Evolutionary conservation across 2,113 vertebrate species (phyloP), one percentile per base, ranked within the genome.

Genomic region (Gila orcuttii): DNA sequence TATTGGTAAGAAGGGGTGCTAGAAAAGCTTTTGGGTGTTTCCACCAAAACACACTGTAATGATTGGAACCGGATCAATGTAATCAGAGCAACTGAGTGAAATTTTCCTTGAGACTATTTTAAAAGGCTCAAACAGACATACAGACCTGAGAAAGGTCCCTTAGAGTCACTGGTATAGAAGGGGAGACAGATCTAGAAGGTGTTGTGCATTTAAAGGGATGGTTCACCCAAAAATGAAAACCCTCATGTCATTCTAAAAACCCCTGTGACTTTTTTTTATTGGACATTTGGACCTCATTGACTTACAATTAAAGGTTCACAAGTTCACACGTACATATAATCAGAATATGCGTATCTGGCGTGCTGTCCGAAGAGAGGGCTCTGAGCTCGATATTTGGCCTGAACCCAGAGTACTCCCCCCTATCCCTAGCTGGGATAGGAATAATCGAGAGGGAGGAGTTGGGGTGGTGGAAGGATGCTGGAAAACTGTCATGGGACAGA

Each of bases 1-100:
- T 85, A 95, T 96, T 2, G 94, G 97, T 99, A 93, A 97, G 95
- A 93, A 97, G 95, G 6, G 10, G 47, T 28, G 45, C 25, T 28
- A 97, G 95, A 15, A 77, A 15, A 28, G 10, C 33, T 75, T 59
- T 55, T 92, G 71, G 17, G 74, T 75, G 75, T 60, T 21, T 68
- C 81, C 79, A 21, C 19, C 69, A 13, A 42, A 47, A 59, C 19
- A n/a, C 25, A 50, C 23, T 66, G 59, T 84, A 84, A 83, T 62
- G 45, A 47, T 55, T 87, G 86, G 78, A 45, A 31, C 60, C 21
- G n/a, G 80, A 57, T 76, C 10, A 80, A 25, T 15, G 45, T 76
- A 39, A 68, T 75, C 19, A 85, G 66, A 62, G 31, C 36, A 47
- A 81, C 39, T 52, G 11, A 73, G 76, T 79, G 12, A 21, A 60